These are phyloP conservation scores for Manacus vitellinus DNA, from an alignment of 2,113 vertebrate genomes.

Conservation along the genomic window DNA sequence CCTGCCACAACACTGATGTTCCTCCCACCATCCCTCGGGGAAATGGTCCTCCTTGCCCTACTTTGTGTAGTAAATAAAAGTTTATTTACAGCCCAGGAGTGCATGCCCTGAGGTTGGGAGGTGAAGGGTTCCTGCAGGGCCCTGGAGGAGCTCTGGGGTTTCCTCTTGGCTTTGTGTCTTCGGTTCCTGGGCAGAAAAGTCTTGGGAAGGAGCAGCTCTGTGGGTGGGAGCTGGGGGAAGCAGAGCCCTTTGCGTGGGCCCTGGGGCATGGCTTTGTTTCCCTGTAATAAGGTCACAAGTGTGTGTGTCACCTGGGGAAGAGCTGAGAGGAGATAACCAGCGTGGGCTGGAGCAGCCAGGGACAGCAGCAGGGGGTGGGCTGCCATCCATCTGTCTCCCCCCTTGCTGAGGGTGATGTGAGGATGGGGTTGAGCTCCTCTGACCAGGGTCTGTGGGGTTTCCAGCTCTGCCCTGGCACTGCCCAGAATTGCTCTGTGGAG, in stretches of 20 bases:
- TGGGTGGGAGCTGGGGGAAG: neutral
- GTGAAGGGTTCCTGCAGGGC: neutral
- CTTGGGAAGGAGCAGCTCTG: neutral
- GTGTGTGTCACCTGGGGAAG: neutral
- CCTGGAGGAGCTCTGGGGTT: neutral
- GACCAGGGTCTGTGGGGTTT: fast-evolving
- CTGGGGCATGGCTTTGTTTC: neutral
- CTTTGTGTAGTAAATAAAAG: slow-evolving; percentile 37
- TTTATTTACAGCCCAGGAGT: slow-evolving; percentile 16
- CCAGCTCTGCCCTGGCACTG: neutral
- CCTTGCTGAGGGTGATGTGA: neutral
- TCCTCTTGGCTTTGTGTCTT: neutral
- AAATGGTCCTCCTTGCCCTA: neutral
- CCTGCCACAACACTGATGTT: neutral
- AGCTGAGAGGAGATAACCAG: neutral
- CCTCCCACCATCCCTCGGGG: neutral
- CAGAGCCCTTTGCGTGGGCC: neutral
- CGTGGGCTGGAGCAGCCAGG: neutral
- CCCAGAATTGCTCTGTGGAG: neutral
- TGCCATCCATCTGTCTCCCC: neutral
- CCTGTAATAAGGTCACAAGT: neutral
- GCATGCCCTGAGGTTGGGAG: neutral
- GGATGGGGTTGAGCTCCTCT: neutral
- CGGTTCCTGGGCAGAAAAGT: neutral
- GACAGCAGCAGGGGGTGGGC: neutral